phyloP scores from a whole-genome alignment of 2,113 vertebrate species.

The Rattus rattus region DNA sequence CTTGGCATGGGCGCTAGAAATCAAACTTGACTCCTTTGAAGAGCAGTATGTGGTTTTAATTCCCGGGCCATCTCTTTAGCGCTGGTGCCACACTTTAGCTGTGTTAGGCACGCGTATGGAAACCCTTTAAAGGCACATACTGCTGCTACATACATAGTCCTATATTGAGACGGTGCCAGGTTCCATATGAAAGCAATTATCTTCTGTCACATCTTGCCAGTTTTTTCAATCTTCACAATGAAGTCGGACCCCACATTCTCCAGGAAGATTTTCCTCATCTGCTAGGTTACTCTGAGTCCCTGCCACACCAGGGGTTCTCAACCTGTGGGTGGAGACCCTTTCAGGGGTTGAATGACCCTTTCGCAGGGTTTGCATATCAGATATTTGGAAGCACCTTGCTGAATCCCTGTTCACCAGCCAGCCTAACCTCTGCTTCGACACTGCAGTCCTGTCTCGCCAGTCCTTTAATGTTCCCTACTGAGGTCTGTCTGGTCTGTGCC shows the following conservation, averaged over 20 bases:
- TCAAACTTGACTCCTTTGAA: not conserved
- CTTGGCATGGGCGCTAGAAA: not conserved
- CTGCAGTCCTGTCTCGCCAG: not conserved
- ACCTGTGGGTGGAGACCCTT: not conserved
- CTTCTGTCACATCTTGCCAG: not conserved
- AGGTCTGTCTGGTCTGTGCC: not conserved
- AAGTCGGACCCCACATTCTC: not conserved
- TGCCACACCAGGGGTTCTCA: not conserved
- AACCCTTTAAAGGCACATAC: not conserved
- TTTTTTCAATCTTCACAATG: not conserved
- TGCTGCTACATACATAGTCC: not conserved
- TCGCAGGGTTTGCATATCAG: not conserved
- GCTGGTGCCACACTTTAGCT: not conserved
- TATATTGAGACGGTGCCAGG: not conserved
- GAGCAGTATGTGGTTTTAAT: not conserved
- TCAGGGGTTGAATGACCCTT: not conserved
- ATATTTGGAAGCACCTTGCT: not conserved
- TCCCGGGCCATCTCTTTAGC: not conserved
- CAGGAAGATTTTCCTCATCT: not conserved
- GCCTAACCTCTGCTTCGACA: not conserved
- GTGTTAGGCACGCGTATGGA: not conserved
- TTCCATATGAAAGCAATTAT: not conserved
- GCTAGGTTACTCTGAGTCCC: not conserved
- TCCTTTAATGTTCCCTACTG: not conserved
- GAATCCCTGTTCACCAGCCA: not conserved